Conservation (phyloP, 2,113 vertebrate species). For the Macquaria ambigua region DNA sequence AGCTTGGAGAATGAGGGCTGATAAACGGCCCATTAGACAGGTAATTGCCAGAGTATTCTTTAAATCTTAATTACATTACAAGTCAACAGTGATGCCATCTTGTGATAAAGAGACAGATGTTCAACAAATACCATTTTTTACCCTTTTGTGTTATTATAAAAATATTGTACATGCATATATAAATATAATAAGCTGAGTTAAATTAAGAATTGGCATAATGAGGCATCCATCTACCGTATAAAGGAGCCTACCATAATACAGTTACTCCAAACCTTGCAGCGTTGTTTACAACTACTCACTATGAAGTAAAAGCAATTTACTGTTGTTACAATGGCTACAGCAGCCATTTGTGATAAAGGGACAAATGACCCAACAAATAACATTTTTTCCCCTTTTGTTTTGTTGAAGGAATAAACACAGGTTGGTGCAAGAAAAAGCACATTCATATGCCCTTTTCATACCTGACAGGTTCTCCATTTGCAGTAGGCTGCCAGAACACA, state of each 20-base stretch:
- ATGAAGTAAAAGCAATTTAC: background rate
- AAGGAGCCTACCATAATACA: background rate
- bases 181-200: constrained; percentile 4
- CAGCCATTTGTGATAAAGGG: constrained; percentile 25
- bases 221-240: background rate
- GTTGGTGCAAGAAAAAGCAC: constrained; percentile 45
- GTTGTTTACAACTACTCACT: background rate
- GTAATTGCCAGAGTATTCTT: constrained; percentile 85
- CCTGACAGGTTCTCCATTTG: constrained; percentile 53
- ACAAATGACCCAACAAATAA: constrained; percentile 42
- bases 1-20: constrained; percentile 78
- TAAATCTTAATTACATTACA: constrained; percentile 85
- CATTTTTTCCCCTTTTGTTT: constrained; percentile 36
- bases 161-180: constrained; percentile 28
- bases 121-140: constrained; percentile 59
- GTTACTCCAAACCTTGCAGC: constrained; percentile 2
- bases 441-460: constrained; percentile 47
- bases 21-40: constrained; percentile 83
- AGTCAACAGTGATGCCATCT: constrained; percentile 81
- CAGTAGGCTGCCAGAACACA: constrained; percentile 41
- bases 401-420: constrained; percentile 43
- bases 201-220: constrained; percentile 2
- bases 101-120: constrained; percentile 83
- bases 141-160: constrained; percentile 40
- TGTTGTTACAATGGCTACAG: background rate